These are phyloP conservation scores for Malacoctenus gilli DNA, from an alignment of 2,797 vertebrate species.

Conservation along the genomic window DNA sequence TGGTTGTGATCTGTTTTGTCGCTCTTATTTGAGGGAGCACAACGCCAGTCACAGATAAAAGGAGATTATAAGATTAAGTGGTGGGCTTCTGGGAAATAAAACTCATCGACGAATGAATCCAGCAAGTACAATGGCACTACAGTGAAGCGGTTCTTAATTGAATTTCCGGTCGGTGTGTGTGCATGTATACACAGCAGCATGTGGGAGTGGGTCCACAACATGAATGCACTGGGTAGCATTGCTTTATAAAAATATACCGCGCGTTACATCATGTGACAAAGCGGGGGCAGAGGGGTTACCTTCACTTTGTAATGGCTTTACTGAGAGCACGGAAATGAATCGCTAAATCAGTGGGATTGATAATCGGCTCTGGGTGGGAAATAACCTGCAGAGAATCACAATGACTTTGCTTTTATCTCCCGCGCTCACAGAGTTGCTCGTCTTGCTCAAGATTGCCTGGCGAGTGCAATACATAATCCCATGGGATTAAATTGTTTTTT, in stretches of 20 bases:
- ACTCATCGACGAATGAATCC: slow-evolving; percentile 50
- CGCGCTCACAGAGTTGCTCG: slow-evolving; percentile 29
- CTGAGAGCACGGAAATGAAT: slow-evolving; percentile 39
- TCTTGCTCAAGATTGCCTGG: slow-evolving; percentile 40
- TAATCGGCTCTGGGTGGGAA: slow-evolving; percentile 55
- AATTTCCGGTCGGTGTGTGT: slow-evolving; percentile 15
- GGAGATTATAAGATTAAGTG: slow-evolving; percentile 81
- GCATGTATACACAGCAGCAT: no score
- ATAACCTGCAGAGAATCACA: slow-evolving; percentile 65
- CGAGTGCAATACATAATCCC: slow-evolving; percentile 53
- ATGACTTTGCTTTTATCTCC: slow-evolving; percentile 66
- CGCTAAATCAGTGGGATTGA: slow-evolving; percentile 53
- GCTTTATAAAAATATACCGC: slow-evolving; percentile 12
- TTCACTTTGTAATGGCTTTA: slow-evolving; percentile 42
- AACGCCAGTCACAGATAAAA: slow-evolving; percentile 69
- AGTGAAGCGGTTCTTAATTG: slow-evolving; percentile 40
- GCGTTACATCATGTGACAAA: slow-evolving; percentile 1
- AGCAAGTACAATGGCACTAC: slow-evolving; percentile 24
- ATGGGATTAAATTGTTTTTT: slow-evolving; percentile 67
- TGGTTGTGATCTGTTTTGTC: slow-evolving; percentile 32
- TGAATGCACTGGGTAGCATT: slow-evolving; percentile 9
- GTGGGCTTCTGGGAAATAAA: slow-evolving; percentile 55
- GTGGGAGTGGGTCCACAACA: slow-evolving; percentile 2
- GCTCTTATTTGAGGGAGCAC: slow-evolving; percentile 56
- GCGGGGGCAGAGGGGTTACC: slow-evolving; percentile 16